Percentiles rank a stretch among this genome's conserved stretches.
Conservation (phyloP, 2,797 vertebrate genomes). For the Typhlichthys subterraneus region DNA sequence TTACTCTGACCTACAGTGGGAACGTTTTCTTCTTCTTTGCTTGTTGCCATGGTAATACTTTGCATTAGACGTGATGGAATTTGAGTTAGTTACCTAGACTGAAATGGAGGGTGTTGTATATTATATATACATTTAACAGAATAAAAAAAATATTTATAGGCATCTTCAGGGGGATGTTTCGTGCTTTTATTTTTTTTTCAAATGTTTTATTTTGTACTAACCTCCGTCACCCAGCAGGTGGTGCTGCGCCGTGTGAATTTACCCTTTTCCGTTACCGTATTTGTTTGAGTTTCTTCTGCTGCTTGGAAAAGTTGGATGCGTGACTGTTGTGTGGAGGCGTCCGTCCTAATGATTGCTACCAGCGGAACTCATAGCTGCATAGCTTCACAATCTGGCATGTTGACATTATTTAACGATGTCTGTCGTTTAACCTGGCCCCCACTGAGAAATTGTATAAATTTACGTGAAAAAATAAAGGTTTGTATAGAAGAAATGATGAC, state of each 20-base stretch:
- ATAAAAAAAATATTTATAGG: constrained; percentile 34
- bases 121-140: constrained; percentile 66
- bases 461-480: constrained; percentile 48
- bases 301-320: neutral
- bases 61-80: constrained; percentile 22
- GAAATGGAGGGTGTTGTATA: constrained; percentile 59
- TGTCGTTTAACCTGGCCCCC: neutral
- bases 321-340: constrained; percentile 11
- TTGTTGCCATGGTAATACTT: constrained; percentile 18
- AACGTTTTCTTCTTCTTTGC: constrained; percentile 13
- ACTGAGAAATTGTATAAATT: constrained; percentile 3
- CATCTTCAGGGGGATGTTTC: constrained; percentile 20
- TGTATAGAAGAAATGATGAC: constrained; percentile 64
- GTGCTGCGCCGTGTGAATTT: neutral
- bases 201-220: constrained; percentile 17
- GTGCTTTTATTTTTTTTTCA: constrained; percentile 26
- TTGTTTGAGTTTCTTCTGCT: neutral
- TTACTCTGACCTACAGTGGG: no score
- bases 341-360: neutral
- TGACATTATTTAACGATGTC: constrained; percentile 18
- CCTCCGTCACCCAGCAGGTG: constrained; percentile 4
- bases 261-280: constrained; percentile 8
- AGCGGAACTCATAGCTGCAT: neutral
- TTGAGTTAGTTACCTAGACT: constrained; percentile 25
- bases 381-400: constrained; percentile 11